Evolutionary conservation across 2,888 invertebrate species (phyloP), one percentile per base, ranked within the genome.

Genomic region (Pseudococcus viburni): DNA sequence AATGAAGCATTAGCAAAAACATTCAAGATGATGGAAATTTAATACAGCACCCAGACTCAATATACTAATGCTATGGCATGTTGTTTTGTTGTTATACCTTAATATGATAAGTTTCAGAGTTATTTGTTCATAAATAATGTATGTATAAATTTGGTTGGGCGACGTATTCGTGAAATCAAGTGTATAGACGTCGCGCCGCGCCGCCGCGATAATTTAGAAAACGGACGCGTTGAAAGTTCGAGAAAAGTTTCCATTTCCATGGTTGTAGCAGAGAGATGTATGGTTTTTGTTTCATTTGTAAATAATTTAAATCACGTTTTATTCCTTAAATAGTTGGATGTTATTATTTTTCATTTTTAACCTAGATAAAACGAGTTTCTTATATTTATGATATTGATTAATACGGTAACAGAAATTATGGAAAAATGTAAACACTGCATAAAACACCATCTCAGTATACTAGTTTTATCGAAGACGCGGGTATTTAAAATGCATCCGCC

Each of bases 301-400:
- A 83, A 83, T 83, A 83, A 83, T 83, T 83, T 83, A 83, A 83
- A 83, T 83, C 80, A 83, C 80, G 80, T 83, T 83, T 83, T 83
- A 83, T 83, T 83, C 80, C 80, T 83, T 83, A 46, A 73, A 83
- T 83, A 83, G 80, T 83, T 46, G 19, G 73, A 83, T 46, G 80
- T 83, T 83, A 83, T 46, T 42, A 46, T 83, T 83, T 83, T 83
- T 83, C 80, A 83, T 83, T 83, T 73, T 83, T 83, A 83, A 83
- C 80, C 80, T 83, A 83, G 80, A 83, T 83, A 83, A 83, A 83
- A 83, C 80, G 19, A 83, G 80, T 83, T 83, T 83, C 80, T 42
- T 42, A 83, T 83, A 83, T 46, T 46, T 83, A 83, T 46, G 80
- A 83, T 83, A 83, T 83, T 83, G 80, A 83, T 83, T 83, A 83